Conservation (phyloP, 2,113 vertebrate genomes). For the Sphyrna mokarran region DNA sequence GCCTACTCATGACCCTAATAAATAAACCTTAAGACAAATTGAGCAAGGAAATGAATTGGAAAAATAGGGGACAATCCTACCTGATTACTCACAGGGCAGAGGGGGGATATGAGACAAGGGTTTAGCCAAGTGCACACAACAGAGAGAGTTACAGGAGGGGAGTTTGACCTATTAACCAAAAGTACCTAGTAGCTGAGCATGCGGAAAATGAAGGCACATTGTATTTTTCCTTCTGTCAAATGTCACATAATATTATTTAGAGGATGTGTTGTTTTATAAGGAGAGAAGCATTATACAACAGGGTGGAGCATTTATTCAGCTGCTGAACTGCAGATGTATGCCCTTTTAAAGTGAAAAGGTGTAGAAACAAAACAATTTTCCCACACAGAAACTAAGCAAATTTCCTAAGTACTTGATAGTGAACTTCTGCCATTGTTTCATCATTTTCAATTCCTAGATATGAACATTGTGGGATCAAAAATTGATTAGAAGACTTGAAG, state of each 20-base stretch:
- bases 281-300: not conserved
- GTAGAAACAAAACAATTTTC: not conserved
- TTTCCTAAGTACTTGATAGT: not conserved
- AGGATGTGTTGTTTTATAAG: not conserved
- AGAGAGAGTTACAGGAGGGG: not conserved
- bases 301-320: not conserved
- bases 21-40: too few species aligned
- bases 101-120: not conserved
- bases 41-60: not conserved
- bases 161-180: not conserved
- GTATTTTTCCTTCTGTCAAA: not conserved
- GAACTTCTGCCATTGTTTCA: not conserved
- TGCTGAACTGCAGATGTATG: not conserved
- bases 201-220: not conserved
- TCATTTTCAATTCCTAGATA: not conserved
- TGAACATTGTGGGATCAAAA: not conserved
- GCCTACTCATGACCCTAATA: too few species aligned
- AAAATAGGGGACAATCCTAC: not conserved
- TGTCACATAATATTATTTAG: not conserved
- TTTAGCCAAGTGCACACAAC: not conserved
- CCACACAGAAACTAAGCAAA: not conserved
- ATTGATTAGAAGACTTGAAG: not conserved
- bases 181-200: not conserved
- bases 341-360: not conserved
- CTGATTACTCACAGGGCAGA: not conserved